phyloP scores from a whole-genome alignment of 2,888 invertebrate species.

The Brachypalpus laphriformis region DNA sequence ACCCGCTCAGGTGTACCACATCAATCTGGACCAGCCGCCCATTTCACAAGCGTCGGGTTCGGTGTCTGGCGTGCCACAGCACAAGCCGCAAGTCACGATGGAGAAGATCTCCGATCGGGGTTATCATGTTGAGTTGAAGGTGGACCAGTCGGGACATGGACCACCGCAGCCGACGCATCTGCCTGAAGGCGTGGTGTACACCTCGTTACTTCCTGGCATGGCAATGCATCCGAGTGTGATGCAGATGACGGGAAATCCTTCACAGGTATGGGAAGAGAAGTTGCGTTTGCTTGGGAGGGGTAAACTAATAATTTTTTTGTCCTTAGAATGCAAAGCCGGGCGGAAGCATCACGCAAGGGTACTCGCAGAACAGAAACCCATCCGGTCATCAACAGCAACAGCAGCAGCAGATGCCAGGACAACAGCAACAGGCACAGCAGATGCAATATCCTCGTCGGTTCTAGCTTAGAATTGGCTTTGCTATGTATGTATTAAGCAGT shows the following conservation, averaged over 20 bases:
- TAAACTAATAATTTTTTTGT: conserved; percentile 7
- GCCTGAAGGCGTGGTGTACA: conserved; percentile 80
- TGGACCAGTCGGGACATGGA: conserved; percentile 78
- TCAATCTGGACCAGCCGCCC: conserved; percentile 81
- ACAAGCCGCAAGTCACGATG: conserved; percentile 81
- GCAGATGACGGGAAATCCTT: conserved; percentile 79
- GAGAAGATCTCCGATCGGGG: conserved; percentile 81
- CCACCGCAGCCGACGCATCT: conserved; percentile 78
- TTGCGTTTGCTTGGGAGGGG: not conserved
- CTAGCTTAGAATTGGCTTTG: too few species aligned
- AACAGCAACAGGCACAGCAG: conserved; percentile 78
- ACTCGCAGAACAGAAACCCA: conserved; percentile 88
- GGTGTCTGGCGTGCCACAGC: conserved; percentile 66
- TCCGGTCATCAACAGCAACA: conserved; percentile 74
- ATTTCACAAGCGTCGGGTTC: conserved; percentile 79
- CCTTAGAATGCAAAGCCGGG: conserved; percentile 88
- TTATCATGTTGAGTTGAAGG: conserved; percentile 81
- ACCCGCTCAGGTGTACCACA: conserved; percentile 81
- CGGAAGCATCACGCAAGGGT: conserved; percentile 92
- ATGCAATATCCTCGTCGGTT: conserved; percentile 79
- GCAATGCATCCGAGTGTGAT: conserved; percentile 81
- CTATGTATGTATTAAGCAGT: too few species aligned
- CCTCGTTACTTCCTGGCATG: conserved; percentile 80
- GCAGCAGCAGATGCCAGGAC: conserved; percentile 79
- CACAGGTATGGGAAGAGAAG: conserved; percentile 75